Percentiles rank a stretch among this genome's conserved stretches.
Conservation (phyloP, 2,888 invertebrate species). For the Eutolmus rufibarbis region DNA sequence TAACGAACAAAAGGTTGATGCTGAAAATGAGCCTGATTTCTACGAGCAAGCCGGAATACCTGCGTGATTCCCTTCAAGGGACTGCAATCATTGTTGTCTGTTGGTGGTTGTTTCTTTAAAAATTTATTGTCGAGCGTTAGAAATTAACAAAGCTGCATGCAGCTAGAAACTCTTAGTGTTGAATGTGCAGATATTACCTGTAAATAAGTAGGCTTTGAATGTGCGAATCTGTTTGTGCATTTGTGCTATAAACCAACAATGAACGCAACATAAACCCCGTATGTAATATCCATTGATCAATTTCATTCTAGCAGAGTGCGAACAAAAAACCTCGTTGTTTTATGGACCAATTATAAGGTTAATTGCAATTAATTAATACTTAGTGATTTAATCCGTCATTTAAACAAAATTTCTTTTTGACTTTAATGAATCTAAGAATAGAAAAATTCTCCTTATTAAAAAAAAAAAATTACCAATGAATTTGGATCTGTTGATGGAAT, state of each 20-base stretch:
- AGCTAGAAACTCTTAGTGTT: not conserved
- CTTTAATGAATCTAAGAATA: not conserved
- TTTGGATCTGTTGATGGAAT: not conserved
- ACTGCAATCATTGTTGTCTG: not conserved
- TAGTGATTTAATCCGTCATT: not conserved
- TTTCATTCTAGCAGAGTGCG: not conserved
- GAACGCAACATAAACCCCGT: not conserved
- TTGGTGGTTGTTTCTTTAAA: not conserved
- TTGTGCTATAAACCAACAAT: not conserved
- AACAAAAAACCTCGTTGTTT: not conserved
- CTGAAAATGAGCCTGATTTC: slow-evolving; percentile 91
- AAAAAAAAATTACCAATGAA: not conserved
- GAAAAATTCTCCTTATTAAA: not conserved
- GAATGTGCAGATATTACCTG: not conserved
- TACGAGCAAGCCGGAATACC: slow-evolving; percentile 90
- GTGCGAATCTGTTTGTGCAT: not conserved
- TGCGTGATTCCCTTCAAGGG: slow-evolving; percentile 65
- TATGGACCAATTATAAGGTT: slow-evolving; percentile 17
- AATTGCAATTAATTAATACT: slow-evolving; percentile 3
- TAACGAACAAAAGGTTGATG: slow-evolving; percentile 78
- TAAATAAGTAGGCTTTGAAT: not conserved
- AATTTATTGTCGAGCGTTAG: not conserved
- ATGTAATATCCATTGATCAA: not conserved
- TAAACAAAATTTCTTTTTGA: not conserved
- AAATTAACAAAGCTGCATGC: not conserved